Evolutionary conservation across 2,113 vertebrate genomes (phyloP), one percentile per base, ranked within the genome.

Genomic region (Electrona antarctica): DNA sequence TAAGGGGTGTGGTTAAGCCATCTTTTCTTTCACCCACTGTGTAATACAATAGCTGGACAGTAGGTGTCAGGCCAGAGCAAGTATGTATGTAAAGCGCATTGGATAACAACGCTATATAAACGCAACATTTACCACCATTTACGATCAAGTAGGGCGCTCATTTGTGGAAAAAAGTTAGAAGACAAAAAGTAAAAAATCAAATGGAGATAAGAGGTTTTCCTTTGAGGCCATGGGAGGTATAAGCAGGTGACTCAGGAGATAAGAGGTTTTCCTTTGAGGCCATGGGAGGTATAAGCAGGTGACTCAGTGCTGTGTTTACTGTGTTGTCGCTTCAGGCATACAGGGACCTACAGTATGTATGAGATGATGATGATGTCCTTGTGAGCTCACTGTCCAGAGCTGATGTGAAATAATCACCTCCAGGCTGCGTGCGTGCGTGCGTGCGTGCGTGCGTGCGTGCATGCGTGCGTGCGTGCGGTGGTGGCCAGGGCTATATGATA

Each of bases 401-500:
- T 74, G 77, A 65, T 73, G 70, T 71, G 69, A 83, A 71, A 70
- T 84, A 84, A 87, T 92, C 88, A 90, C 87, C 78, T 89, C 57
- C 62, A 79, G 86, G 80, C 87, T 47, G 33, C 14, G 11, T 60
- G 3, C 33, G 57, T 28, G 68, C 48, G 50, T 71, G 82, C 84
- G 76, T 76, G 71, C 48, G 74, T 21, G 48, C 9, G 33, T 83
- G 67, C 76, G 76, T 63, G 60, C 73, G 71, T 73, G 57, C 54
- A 7, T 76, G 54, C 60, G n/a, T 78, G 69, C 75, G 71, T 86
- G 9, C 77, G 70, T 78, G 57, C 80, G 81, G 73, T 75, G 70
- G 67, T 15, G 12, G 64, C 66, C 77, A 86, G 80, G 81, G 76
- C 80, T 85, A 50, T 60, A 64, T 79, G 72, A 76, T 74, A 73